Percentiles rank a stretch among this genome's conserved stretches.
phyloP scores from a whole-genome alignment of 2,113 vertebrate genomes.

The Nipponia nippon region DNA sequence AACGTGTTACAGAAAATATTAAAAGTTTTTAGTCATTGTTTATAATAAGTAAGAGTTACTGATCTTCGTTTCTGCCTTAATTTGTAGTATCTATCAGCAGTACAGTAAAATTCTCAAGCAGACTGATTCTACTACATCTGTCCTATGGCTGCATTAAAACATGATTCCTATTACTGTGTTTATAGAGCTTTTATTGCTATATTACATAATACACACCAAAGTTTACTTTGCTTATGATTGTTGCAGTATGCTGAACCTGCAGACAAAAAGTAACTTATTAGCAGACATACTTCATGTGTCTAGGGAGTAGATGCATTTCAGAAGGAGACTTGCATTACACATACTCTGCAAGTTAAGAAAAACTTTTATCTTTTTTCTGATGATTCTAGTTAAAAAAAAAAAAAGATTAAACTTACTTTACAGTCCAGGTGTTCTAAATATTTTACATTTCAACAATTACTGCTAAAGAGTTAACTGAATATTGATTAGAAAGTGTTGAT shows the following conservation, averaged over 20 bases:
- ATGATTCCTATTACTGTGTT: not conserved
- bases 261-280: not conserved
- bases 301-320: not conserved
- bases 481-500: conserved; percentile 39
- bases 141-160: not conserved
- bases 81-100: not conserved
- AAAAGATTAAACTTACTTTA: not conserved
- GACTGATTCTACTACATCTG: not conserved
- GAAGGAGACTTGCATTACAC: not conserved
- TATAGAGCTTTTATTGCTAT: not conserved
- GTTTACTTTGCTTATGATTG: not conserved
- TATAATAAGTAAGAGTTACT: not conserved
- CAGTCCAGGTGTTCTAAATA: not conserved
- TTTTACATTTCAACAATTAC: not conserved
- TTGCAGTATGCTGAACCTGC: not conserved
- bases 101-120: not conserved
- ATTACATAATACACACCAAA: not conserved
- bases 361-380: not conserved
- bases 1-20: not conserved
- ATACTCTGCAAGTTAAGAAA: not conserved
- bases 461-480: conserved; percentile 41
- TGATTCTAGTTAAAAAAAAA: not conserved
- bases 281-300: not conserved
- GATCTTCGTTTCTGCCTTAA: not conserved
- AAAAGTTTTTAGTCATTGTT: not conserved